phyloP scores from a whole-genome alignment of 2,888 invertebrate genomes.

The Trimorus sp. region DNA sequence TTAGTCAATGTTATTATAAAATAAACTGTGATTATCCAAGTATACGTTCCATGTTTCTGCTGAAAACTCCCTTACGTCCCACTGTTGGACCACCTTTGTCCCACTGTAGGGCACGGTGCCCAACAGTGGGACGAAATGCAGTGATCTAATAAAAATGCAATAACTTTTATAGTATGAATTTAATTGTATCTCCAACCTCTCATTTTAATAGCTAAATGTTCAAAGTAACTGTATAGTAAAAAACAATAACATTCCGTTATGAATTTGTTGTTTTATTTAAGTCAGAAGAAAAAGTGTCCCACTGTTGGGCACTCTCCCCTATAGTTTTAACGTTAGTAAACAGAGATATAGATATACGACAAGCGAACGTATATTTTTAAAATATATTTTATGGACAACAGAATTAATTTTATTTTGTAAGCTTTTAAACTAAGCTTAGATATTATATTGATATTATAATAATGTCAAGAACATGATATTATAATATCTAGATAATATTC shows the following conservation, averaged over 20 bases:
- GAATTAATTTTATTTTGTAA: too few species aligned
- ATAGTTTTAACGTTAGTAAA: too few species aligned
- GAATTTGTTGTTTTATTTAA: neutral
- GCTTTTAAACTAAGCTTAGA: too few species aligned
- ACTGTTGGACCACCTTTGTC: constrained; percentile 15
- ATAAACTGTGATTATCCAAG: neutral
- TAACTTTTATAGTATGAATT: constrained; percentile 11
- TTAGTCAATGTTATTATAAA: too few species aligned
- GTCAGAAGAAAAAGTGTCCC: too few species aligned
- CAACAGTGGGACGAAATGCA: constrained; percentile 30
- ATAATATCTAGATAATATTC: too few species aligned
- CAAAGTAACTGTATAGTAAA: neutral
- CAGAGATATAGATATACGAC: too few species aligned
- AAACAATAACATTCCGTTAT: neutral
- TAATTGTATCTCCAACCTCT: constrained; percentile 3
- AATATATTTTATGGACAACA: too few species aligned
- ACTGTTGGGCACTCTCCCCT: too few species aligned
- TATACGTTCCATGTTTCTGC: neutral
- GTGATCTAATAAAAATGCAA: constrained; percentile 12
- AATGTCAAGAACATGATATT: too few species aligned
- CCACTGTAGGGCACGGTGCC: constrained; percentile 21
- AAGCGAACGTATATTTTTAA: too few species aligned
- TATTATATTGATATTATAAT: too few species aligned
- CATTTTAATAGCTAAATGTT: constrained; percentile 17
- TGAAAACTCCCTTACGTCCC: constrained; percentile 1